Percentiles rank a stretch among this genome's conserved stretches.
These are phyloP conservation scores for Paramormyrops kingsleyae DNA, from an alignment of 2,113 vertebrate species.

Conservation along the genomic window DNA sequence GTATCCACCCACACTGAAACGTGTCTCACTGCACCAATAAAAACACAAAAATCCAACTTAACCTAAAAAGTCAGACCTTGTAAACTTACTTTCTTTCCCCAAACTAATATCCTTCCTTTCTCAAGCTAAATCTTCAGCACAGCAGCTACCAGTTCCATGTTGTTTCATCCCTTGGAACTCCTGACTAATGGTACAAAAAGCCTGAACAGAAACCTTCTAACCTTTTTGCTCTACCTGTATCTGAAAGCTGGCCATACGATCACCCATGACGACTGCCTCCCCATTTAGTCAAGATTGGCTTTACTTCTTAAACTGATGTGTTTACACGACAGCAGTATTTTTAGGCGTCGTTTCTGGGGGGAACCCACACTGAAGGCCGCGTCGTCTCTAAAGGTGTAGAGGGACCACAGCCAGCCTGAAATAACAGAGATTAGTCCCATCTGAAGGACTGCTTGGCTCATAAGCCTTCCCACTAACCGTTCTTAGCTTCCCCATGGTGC, in stretches of 20 bases:
- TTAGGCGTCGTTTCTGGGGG: not conserved
- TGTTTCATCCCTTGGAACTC: not conserved
- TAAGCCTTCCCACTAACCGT: not conserved
- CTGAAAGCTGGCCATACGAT: not conserved
- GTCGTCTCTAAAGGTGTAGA: not conserved
- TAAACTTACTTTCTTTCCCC: not conserved
- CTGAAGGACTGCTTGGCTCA: not conserved
- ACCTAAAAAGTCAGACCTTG: not conserved
- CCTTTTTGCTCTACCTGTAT: not conserved
- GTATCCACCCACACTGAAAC: not conserved
- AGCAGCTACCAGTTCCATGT: not conserved
- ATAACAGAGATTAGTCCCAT: not conserved
- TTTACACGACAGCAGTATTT: not conserved
- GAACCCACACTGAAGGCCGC: not conserved
- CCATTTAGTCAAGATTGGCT: not conserved
- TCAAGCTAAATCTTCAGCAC: not conserved
- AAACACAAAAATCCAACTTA: not conserved
- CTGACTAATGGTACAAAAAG: not conserved
- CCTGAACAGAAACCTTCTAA: not conserved
- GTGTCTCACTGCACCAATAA: not conserved
- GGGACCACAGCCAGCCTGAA: not conserved
- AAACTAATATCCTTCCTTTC: not conserved
- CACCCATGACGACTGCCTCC: not conserved
- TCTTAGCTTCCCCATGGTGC: not conserved
- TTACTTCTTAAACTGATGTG: not conserved